Evolutionary conservation across 2,888 invertebrate genomes (phyloP), one percentile per base, ranked within the genome.

Genomic region (Leptinotarsa tumamoca): DNA sequence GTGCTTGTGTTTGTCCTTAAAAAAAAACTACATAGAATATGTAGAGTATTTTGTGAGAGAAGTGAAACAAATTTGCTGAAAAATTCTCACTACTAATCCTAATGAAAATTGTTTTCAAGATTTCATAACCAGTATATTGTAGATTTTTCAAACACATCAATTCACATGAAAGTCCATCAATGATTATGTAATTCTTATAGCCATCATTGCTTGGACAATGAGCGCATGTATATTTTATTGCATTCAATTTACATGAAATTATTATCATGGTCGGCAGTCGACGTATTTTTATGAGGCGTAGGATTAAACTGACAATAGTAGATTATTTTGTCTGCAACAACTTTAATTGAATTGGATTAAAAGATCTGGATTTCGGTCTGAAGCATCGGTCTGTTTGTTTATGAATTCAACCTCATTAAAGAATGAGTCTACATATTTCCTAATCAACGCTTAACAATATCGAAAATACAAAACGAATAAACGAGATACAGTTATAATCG

Each of bases 281-380:
- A 80, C 80, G 73, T 78, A 78, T 21, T 76, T 77, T 78, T 78
- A 79, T 78, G 68, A 73, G 77, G 77, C 75, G 58, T 72, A 61
- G 76, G 80, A 78, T 80, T 75, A 78, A 71, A 21, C 51, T 80
- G 78, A 80, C 77, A 78, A 73, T 75, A 58, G 63, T 51, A 72
- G 77, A 78, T 80, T 75, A 80, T 71, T 73, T 67, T 33, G 71
- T 58, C 67, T 73, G 58, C 66, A 68, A 73, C 75, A 75, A 76
- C 71, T 68, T 67, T 68, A 68, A 79, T 79, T 79, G 76, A 74
- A 71, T 72, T 67, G 75, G 71, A 79, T 77, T 75, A 76, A 72
- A 67, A 67, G 79, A 76, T 79, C 76, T 76, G 72, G 79, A 79
- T 77, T 79, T 77, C 21, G 7, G 56, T 49, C 7, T 1, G 4